Conservation (phyloP, 2,113 vertebrate species). For the Lophochroa leadbeateri region DNA sequence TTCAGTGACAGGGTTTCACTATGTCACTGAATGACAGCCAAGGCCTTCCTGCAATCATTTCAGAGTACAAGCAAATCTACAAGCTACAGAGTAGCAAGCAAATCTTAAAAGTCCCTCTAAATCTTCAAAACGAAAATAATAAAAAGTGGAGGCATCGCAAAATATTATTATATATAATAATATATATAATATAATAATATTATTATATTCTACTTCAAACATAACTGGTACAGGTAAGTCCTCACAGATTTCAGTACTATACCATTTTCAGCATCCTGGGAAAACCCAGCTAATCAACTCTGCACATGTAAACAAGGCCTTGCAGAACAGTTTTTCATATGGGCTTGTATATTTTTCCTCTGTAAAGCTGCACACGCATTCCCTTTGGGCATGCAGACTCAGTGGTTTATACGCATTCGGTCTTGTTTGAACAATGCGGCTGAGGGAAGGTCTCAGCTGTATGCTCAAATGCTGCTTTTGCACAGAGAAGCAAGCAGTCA, state of each 20-base stretch:
- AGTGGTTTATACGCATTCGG: not conserved
- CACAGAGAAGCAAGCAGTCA: not conserved
- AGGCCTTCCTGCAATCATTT: not conserved
- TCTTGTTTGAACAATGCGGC: not conserved
- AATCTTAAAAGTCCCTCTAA: not conserved
- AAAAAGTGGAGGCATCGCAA: not conserved
- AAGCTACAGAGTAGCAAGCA: not conserved
- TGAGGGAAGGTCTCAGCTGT: not conserved
- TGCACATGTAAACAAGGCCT: not conserved
- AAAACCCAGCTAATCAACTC: not conserved
- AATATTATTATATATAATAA: not conserved
- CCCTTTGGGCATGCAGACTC: not conserved
- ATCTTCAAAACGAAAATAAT: not conserved
- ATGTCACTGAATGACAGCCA: not conserved
- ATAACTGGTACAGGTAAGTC: not conserved
- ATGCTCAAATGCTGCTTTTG: fast-evolving
- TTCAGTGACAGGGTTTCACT: not conserved
- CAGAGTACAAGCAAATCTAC: not conserved
- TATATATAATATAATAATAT: not conserved
- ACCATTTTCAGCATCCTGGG: not conserved
- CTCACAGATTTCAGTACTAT: not conserved
- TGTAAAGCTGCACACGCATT: not conserved
- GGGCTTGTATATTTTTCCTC: not conserved
- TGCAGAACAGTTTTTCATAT: not conserved
- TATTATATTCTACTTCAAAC: not conserved